phyloP scores from a whole-genome alignment of 2,797 vertebrate genomes.

The Nannoperca australis region DNA sequence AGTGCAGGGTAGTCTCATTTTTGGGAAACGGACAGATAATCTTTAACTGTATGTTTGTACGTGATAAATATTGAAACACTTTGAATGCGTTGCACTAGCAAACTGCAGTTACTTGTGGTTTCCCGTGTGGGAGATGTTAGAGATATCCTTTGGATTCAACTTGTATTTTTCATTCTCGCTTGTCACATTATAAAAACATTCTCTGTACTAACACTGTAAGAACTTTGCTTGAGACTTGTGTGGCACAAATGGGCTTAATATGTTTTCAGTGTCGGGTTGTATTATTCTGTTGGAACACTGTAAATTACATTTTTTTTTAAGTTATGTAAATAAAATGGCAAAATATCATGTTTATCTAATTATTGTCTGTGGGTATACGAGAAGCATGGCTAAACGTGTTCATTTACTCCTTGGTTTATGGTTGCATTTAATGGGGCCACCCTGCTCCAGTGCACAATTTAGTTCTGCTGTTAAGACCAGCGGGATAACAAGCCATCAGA shows the following conservation, averaged over 20 bases:
- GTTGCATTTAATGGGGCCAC: background rate
- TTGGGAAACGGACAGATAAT: slow-evolving; percentile 34
- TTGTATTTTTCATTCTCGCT: slow-evolving; percentile 15
- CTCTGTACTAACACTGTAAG: slow-evolving; percentile 32
- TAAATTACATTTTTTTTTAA: slow-evolving; percentile 63
- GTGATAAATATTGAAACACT: slow-evolving; percentile 26
- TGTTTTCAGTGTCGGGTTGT: slow-evolving; percentile 28
- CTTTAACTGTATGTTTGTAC: background rate
- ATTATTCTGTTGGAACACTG: slow-evolving; percentile 52
- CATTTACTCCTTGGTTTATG: background rate
- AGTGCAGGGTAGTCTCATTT: background rate
- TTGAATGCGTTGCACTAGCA: slow-evolving; percentile 25
- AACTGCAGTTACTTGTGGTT: slow-evolving; percentile 45
- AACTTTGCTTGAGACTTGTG: slow-evolving; percentile 25
- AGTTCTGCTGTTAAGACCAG: background rate
- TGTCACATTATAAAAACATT: slow-evolving; percentile 12
- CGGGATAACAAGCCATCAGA: background rate
- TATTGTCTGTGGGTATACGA: background rate
- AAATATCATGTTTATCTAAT: slow-evolving; percentile 26
- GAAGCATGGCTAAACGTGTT: background rate
- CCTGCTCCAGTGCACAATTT: background rate
- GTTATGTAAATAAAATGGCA: slow-evolving; percentile 72
- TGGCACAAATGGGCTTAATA: slow-evolving; percentile 31
- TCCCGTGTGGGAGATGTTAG: slow-evolving; percentile 9
- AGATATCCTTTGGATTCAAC: slow-evolving; percentile 24